Evolutionary conservation across 2,797 vertebrate species (phyloP).

Genomic region (Danio albolineatus): DNA sequence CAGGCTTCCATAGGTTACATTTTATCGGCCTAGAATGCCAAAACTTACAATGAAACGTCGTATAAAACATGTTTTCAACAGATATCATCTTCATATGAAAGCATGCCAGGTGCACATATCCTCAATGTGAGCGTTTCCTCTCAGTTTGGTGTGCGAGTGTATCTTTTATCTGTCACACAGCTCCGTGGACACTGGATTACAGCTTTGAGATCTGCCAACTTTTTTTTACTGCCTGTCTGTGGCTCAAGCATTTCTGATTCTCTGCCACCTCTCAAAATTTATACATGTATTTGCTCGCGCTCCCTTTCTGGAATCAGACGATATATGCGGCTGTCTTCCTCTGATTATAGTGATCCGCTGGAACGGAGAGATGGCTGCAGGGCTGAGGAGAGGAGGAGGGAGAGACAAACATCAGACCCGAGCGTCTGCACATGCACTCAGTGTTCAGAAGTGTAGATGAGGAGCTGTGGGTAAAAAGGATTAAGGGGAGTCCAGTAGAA

Average conservation of each 20-base stretch:
- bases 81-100: background rate
- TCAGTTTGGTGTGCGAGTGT: constrained; percentile 24
- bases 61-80: background rate
- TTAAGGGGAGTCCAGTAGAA: constrained; percentile 19
- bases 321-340: constrained; percentile 56
- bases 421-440: constrained; percentile 8
- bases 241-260: constrained; percentile 26
- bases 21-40: background rate
- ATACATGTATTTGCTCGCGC: constrained; percentile 20
- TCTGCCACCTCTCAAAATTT: constrained; percentile 15
- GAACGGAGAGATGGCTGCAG: constrained; percentile 52
- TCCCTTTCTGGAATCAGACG: constrained; percentile 40
- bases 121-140: background rate
- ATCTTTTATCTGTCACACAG: constrained; percentile 41
- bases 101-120: background rate
- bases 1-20: background rate
- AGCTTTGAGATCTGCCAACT: constrained; percentile 32
- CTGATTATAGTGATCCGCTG: constrained; percentile 57
- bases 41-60: background rate
- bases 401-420: constrained; percentile 32
- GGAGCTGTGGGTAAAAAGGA: constrained; percentile 12
- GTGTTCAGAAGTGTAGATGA: constrained; percentile 28
- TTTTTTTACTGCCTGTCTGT: constrained; percentile 27
- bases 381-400: constrained; percentile 26
- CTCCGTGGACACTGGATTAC: constrained; percentile 24